Base-by-base conservation (phyloP, 2,888 invertebrate genomes). In the Eucriotettix oculatus region DNA sequence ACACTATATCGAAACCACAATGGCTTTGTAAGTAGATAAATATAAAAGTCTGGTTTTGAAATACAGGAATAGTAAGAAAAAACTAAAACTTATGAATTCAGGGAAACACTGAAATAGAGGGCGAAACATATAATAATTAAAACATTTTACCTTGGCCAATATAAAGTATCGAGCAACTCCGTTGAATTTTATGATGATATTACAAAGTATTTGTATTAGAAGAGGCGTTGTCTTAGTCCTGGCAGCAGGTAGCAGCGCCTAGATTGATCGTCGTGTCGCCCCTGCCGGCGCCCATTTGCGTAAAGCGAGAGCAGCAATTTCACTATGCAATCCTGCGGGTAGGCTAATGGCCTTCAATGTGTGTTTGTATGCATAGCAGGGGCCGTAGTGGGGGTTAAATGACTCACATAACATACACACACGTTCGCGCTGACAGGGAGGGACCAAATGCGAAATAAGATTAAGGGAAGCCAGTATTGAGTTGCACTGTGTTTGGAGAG, bases 301-400 rank as follows among this genome's bases (percentile, higher is more conserved):
- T 48, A 57, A 48, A 17, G 58, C 53, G 41, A 55, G 58, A 59
- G 42, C 42, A 56, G 61, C 59, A 61, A 61, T 61, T 61, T 61
- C 61, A 57, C 54, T 57, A 54, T 57, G 58, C 61, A 61, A 61
- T 61, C 61, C 59, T 62, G 61, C 62, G 62, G 63, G 63, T 62
- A 59, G 63, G 53, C 60, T 62, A 63, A 63, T 60, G 59, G 63
- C 56, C 52, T 58, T 58, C 58, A 60, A 53, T 58, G 60, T 60
- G 62, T 61, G 63, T 63, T 60, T 61, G 59, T 63, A 63, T 63
- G 63, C 63, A 61, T 58, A 58, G 58, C 59, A 58, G 60, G 60
- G 40, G 41, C 52, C 44, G 61, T 57, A 58, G 58, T 29, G 59
- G 59, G 58, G 58, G 61, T 55, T 48, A 60, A 60, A 63, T 63